Percentiles rank a stretch among this genome's conserved stretches.
Evolutionary conservation across 30 jellyfish, hydroid and myxozoan genomes (phyloP).

Genomic region (Cassiopea andromeda): DNA sequence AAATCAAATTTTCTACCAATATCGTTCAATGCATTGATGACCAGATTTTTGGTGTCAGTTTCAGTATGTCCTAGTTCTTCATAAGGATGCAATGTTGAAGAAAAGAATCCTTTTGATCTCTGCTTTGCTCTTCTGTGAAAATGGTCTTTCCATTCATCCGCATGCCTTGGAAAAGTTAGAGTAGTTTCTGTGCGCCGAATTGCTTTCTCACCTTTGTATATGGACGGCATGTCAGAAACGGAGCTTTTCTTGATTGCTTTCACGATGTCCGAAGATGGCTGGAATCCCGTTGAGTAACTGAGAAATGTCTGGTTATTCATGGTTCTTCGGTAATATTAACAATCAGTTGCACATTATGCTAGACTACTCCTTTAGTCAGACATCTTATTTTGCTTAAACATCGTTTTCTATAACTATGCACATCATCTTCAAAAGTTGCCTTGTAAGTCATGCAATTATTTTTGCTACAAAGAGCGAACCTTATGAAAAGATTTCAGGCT

Average conservation of each 20-base stretch:
- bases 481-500: too few relatives aligned
- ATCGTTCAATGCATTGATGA: slow-evolving; percentile 65
- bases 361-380: neutral
- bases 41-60: slow-evolving; percentile 57
- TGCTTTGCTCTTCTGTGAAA: slow-evolving; percentile 64
- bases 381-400: neutral
- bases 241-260: slow-evolving; percentile 22
- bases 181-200: slow-evolving; percentile 39
- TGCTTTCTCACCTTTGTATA: slow-evolving; percentile 18
- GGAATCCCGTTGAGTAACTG: slow-evolving; percentile 8
- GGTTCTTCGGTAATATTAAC: neutral
- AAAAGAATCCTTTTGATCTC: slow-evolving; percentile 73
- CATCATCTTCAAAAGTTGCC: too few relatives aligned
- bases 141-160: slow-evolving; percentile 71
- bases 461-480: too few relatives aligned
- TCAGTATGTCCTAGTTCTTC: slow-evolving; percentile 78
- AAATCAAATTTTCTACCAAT: slow-evolving; percentile 64
- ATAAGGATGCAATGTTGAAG: slow-evolving; percentile 65
- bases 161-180: slow-evolving; percentile 9
- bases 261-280: slow-evolving; percentile 45
- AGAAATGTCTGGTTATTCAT: slow-evolving; percentile 1
- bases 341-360: neutral
- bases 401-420: neutral
- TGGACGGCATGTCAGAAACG: slow-evolving; percentile 17
- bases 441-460: too few relatives aligned